Percentiles rank a stretch among this genome's conserved stretches.
phyloP scores from a whole-genome alignment of 2,888 invertebrate species.

The Aspidapion aeneum region DNA sequence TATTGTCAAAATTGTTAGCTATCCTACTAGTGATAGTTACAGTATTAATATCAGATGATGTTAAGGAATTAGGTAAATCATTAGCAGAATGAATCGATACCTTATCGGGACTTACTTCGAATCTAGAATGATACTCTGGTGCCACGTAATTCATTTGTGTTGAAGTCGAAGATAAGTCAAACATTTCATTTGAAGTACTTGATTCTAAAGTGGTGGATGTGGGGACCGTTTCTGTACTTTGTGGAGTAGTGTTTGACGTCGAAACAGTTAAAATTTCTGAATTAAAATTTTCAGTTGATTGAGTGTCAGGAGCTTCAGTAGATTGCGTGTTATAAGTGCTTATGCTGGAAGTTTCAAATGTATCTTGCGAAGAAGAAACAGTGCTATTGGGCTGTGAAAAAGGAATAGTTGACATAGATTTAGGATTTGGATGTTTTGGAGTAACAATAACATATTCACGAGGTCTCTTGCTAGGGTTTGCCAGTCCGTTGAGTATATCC shows the following conservation, averaged over 20 bases:
- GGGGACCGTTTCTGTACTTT: conserved; percentile 37
- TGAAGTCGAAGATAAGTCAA: conserved; percentile 32
- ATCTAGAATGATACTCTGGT: conserved; percentile 32
- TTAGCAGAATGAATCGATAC: conserved; percentile 45
- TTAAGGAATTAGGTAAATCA: conserved; percentile 44
- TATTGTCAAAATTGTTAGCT: conserved; percentile 41
- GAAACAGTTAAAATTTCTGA: conserved; percentile 10
- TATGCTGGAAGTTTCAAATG: conserved; percentile 14
- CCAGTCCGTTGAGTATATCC: conserved; percentile 47
- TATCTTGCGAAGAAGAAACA: conserved; percentile 16
- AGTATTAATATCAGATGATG: conserved; percentile 54
- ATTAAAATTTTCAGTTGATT: conserved; percentile 18
- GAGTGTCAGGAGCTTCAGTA: conserved; percentile 12
- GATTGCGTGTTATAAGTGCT: conserved; percentile 1
- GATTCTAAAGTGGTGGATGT: conserved; percentile 7
- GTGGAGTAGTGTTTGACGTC: conserved; percentile 21
- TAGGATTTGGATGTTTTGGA: conserved; percentile 33
- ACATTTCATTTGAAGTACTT: not conserved
- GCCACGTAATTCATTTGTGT: conserved; percentile 30
- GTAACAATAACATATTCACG: conserved; percentile 40
- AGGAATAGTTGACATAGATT: not conserved
- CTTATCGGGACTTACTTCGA: conserved; percentile 46
- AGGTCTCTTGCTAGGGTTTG: conserved; percentile 24
- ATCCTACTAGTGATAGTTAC: conserved; percentile 51
- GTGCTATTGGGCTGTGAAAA: conserved; percentile 5